phyloP scores from a whole-genome alignment of 2,888 invertebrate species.

The Diarsia dahlii region DNA sequence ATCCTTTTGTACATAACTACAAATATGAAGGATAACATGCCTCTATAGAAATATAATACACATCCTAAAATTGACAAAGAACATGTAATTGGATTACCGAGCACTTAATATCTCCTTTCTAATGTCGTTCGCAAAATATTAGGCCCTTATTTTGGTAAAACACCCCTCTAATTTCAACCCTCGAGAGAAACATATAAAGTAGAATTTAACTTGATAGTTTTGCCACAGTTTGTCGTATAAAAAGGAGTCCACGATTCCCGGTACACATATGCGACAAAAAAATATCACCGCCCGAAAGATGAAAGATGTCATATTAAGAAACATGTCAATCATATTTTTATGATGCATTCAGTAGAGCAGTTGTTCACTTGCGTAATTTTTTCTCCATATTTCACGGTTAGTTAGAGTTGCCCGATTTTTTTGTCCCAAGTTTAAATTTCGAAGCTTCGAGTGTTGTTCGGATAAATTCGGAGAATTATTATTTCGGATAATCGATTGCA shows the following conservation, averaged over 20 bases:
- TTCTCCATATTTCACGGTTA: slow-evolving; percentile 88
- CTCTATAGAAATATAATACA: slow-evolving; percentile 89
- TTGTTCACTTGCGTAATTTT: slow-evolving; percentile 89
- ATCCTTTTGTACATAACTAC: slow-evolving; percentile 84
- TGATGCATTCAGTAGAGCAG: slow-evolving; percentile 86
- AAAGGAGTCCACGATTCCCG: slow-evolving; percentile 62
- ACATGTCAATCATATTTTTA: slow-evolving; percentile 91
- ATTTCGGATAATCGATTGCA: slow-evolving; percentile 62
- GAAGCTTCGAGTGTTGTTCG: slow-evolving; percentile 76
- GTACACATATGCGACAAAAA: slow-evolving; percentile 87
- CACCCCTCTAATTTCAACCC: slow-evolving; percentile 38
- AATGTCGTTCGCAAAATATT: slow-evolving; percentile 74
- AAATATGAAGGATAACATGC: slow-evolving; percentile 84
- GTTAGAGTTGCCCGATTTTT: slow-evolving; percentile 83
- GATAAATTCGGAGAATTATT: slow-evolving; percentile 74
- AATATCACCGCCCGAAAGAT: slow-evolving; percentile 90
- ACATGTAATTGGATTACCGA: slow-evolving; percentile 89
- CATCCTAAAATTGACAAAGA: slow-evolving; percentile 89
- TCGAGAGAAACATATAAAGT: slow-evolving; percentile 9
- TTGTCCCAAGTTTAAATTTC: slow-evolving; percentile 75
- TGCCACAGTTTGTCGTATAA: slow-evolving; percentile 39
- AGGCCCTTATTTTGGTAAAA: slow-evolving; percentile 64
- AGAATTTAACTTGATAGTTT: slow-evolving; percentile 7
- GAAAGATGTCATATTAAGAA: slow-evolving; percentile 91
- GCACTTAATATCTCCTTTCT: slow-evolving; percentile 89